Percentiles rank a stretch among this genome's conserved stretches.
Evolutionary conservation across 2,888 invertebrate species (phyloP).

Genomic region (Drosophila cracens): DNA sequence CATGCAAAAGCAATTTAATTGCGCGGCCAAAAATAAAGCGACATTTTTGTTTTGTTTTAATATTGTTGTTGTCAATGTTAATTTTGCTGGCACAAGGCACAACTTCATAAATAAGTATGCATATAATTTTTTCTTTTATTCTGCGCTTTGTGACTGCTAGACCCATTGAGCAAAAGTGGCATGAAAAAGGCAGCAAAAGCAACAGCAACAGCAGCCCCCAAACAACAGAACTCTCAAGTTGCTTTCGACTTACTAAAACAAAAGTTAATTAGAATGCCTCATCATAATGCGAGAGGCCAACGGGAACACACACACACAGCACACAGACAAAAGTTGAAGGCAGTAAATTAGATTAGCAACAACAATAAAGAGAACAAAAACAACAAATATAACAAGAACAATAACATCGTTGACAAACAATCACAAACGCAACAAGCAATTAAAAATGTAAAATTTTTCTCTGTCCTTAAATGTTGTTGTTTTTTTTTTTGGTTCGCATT

Average conservation of each 20-base stretch:
- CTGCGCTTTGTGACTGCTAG: slow-evolving; percentile 47
- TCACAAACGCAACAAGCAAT: slow-evolving; percentile 73
- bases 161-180: slow-evolving; percentile 43
- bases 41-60: slow-evolving; percentile 33
- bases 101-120: slow-evolving; percentile 78
- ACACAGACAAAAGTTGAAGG: slow-evolving; percentile 71
- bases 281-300: slow-evolving; percentile 73
- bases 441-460: slow-evolving; percentile 73
- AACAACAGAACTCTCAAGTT: slow-evolving; percentile 68
- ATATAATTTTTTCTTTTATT: slow-evolving; percentile 58
- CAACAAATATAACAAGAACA: slow-evolving; percentile 36
- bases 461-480: slow-evolving; percentile 15
- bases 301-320: slow-evolving; percentile 34
- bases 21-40: slow-evolving; percentile 65
- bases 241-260: slow-evolving; percentile 73
- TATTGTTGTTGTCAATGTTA: slow-evolving; percentile 72
- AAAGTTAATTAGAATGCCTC: slow-evolving; percentile 79
- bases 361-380: slow-evolving; percentile 47
- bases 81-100: slow-evolving; percentile 63
- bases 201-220: background rate
- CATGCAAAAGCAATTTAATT: slow-evolving; percentile 72
- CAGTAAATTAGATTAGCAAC: slow-evolving; percentile 79
- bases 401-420: slow-evolving; percentile 71
- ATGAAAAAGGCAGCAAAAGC: slow-evolving; percentile 38
- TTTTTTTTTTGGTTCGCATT: slow-evolving; percentile 32